Evolutionary conservation across 2,797 vertebrate genomes (phyloP), one percentile per base, ranked within the genome.

Genomic region (Semotilus atromaculatus): DNA sequence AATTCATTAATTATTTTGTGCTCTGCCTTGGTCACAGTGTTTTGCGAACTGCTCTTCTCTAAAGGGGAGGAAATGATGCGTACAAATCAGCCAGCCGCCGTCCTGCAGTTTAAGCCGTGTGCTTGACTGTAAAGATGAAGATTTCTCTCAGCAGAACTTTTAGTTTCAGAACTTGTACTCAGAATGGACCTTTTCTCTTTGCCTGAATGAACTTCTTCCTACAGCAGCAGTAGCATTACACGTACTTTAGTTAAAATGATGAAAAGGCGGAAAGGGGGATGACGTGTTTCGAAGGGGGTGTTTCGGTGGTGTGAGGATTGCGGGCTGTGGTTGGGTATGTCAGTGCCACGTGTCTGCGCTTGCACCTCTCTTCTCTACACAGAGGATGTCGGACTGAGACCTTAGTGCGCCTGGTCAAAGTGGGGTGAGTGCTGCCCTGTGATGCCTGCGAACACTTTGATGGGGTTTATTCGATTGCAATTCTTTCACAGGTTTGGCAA

Each of bases 1-100:
- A 90, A 93, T 95, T 95, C 93, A 94, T 95, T 95, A 93, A 94
- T 94, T 95, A 93, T 94, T 95, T 95, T 92, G 91, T 87, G 92
- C 89, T 93, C 91, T 93, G 90, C 89, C 86, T 93, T 90, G 90
- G 89, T 87, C 90, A 92, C 90, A 67, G 86, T 91, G 90, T 91
- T 92, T 91, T 92, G 92, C 88, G 91, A 93, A 93, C 91, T 90
- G 92, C 66, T 90, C 84, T 84, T 81, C 80, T 89, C 87, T 79
- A 88, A 90, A 90, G 70, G 38, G 76, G 75, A 71, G 86, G 86
- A 83, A 85, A 67, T 26, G 84, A 90, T 89, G 91, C 89, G 89
- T 91, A 83, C 85, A 31, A 90, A 88, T 83, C 78, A 66, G 8
- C 82, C 89, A 86, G 89, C 89, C 81, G 88, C 88, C 88, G 74